Evolutionary conservation across 64 coral and sea anemone genomes (phyloP).

Genomic region (Trachythela sp.): DNA sequence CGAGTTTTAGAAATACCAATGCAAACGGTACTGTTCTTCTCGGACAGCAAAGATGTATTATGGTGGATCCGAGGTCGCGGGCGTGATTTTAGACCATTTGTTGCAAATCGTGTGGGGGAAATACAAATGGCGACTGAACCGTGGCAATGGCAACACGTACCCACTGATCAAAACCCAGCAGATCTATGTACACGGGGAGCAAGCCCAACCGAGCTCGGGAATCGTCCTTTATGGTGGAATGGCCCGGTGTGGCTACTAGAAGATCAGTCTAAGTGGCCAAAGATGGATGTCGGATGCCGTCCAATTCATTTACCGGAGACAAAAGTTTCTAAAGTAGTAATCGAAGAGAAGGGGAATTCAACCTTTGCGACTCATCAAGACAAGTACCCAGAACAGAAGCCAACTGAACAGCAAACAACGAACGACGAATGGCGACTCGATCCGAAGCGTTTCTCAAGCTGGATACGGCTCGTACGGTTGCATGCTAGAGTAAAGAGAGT

Average conservation of each 20-base stretch:
- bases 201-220: not conserved
- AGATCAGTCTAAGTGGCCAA: conserved; percentile 30
- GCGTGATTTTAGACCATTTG: conserved; percentile 40
- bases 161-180: conserved; percentile 27
- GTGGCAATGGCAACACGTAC: conserved; percentile 43
- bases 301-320: conserved; percentile 30
- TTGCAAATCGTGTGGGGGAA: conserved; percentile 38
- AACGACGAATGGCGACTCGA: conserved; percentile 45
- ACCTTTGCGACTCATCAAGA: conserved; percentile 1
- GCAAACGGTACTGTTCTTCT: conserved; percentile 21
- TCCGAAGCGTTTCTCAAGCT: conserved; percentile 41
- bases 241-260: conserved; percentile 21
- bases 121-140: conserved; percentile 30
- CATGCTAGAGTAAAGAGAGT: conserved; percentile 50
- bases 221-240: conserved; percentile 41
- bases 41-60: conserved; percentile 46
- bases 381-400: not conserved
- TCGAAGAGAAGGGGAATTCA: not conserved
- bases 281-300: not conserved
- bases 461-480: conserved; percentile 38
- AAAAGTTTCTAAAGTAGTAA: not conserved
- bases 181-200: conserved; percentile 37
- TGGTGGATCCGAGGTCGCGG: conserved; percentile 55
- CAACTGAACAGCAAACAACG: not conserved
- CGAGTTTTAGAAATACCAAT: conserved; percentile 23